A percentile compares a stretch with the other conserved stretches of the same genome.
Conservation (phyloP, 2,113 vertebrate genomes). For the Ifrita kowaldi region DNA sequence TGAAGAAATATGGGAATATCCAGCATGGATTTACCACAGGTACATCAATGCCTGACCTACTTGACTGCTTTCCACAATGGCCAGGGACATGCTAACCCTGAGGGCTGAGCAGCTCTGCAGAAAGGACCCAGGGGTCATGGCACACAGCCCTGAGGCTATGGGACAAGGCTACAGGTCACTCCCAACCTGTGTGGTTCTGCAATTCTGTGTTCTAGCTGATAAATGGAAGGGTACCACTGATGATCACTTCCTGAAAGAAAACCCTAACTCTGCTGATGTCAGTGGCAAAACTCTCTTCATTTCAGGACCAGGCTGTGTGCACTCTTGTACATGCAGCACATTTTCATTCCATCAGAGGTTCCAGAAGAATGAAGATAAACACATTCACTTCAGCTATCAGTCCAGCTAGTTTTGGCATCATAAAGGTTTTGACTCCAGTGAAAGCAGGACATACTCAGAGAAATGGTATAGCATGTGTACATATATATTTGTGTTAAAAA, state of each 20-base stretch:
- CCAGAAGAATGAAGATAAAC: not conserved
- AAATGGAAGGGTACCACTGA: not conserved
- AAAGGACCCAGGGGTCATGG: accelerated
- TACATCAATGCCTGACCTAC: not conserved
- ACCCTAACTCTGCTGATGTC: not conserved
- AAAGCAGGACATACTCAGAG: not conserved
- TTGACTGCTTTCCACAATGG: not conserved
- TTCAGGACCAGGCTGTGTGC: not conserved
- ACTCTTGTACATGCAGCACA: not conserved
- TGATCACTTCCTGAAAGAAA: not conserved
- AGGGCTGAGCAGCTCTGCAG: not conserved
- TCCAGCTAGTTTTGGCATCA: not conserved
- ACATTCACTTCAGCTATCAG: not conserved
- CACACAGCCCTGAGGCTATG: not conserved
- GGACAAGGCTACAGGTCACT: not conserved
- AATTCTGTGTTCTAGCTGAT: not conserved
- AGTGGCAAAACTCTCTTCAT: not conserved
- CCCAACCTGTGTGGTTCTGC: not conserved
- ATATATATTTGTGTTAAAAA: not conserved
- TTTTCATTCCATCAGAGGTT: not conserved
- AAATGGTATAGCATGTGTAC: not conserved
- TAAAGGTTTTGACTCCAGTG: not conserved
- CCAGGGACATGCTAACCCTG: not conserved
- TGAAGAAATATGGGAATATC: not conserved
- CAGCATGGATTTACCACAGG: not conserved